A percentile compares a stretch with the other conserved stretches of the same genome.
Conservation (phyloP, 1,140 invertebrate species). For the Sitodiplosis mosellana region DNA sequence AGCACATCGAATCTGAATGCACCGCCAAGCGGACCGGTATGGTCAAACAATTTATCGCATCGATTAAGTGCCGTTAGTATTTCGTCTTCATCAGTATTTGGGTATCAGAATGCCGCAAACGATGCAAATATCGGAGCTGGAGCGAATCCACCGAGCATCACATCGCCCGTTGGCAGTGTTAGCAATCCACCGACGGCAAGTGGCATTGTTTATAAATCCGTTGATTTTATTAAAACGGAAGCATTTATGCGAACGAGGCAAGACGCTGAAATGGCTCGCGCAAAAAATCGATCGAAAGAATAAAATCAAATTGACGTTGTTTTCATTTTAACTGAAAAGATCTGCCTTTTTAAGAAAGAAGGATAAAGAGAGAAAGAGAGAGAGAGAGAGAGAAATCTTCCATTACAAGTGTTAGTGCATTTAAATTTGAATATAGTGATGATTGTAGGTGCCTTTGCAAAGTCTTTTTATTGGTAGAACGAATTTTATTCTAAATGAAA, state of each 20-base stretch:
- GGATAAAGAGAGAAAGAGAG: too few relatives aligned
- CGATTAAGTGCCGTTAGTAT: neutral
- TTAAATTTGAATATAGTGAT: too few relatives aligned
- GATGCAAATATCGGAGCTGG: slow-evolving; percentile 3
- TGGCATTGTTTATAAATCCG: slow-evolving; percentile 64
- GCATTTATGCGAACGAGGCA: slow-evolving; percentile 75
- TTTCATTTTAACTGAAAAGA: too few relatives aligned
- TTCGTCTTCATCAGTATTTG: neutral
- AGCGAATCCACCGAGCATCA: slow-evolving; percentile 15
- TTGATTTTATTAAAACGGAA: slow-evolving; percentile 81
- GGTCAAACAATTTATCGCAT: too few relatives aligned
- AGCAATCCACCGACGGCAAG: slow-evolving; percentile 13
- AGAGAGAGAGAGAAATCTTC: too few relatives aligned
- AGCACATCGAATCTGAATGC: neutral
- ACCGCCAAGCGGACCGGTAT: too few relatives aligned
- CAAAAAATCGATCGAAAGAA: slow-evolving; percentile 15
- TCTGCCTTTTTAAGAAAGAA: too few relatives aligned
- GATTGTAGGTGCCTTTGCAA: too few relatives aligned
- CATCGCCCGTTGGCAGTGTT: slow-evolving; percentile 9
- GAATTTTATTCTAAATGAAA: too few relatives aligned
- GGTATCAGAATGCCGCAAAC: neutral
- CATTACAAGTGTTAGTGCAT: too few relatives aligned
- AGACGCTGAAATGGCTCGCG: slow-evolving; percentile 43
- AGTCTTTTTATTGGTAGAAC: too few relatives aligned
- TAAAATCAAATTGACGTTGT: too few relatives aligned